Evolutionary conservation across 2,888 invertebrate species (phyloP).

Genomic region (Mesorhabditis belari): DNA sequence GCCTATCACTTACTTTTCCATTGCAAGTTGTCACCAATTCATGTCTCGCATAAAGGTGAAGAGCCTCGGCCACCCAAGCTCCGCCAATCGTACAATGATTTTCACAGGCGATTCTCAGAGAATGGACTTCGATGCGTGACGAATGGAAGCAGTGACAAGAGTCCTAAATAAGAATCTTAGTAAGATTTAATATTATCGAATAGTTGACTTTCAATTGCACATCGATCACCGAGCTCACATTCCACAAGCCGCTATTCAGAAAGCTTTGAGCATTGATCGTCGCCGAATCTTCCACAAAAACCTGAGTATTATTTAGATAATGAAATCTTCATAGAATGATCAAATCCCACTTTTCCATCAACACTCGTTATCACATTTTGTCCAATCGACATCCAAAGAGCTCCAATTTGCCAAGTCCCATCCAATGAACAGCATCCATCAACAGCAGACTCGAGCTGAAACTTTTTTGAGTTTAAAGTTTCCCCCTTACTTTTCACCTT

Average conservation of each 20-base stretch:
- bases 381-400: conserved; percentile 11
- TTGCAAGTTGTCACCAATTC: conserved; percentile 24
- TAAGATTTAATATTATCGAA: not conserved
- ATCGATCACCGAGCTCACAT: not conserved
- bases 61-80: conserved; percentile 13
- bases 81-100: conserved; percentile 26
- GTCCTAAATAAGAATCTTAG: conserved; percentile 12
- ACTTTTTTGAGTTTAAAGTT: not conserved
- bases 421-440: conserved; percentile 10
- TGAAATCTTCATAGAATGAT: too few relatives aligned
- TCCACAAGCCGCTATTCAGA: not conserved
- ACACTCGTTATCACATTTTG: not conserved
- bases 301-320: too few relatives aligned
- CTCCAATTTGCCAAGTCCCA: conserved; percentile 27
- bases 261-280: not conserved
- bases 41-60: conserved; percentile 19
- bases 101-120: conserved; percentile 18
- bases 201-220: not conserved
- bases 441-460: conserved; percentile 17
- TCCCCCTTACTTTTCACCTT: conserved; percentile 7
- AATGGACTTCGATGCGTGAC: conserved; percentile 21
- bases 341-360: not conserved
- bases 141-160: conserved; percentile 26
- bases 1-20: conserved; percentile 18
- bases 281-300: not conserved